Conservation (phyloP, 2,888 invertebrate genomes). For the Lycia hirtaria region DNA sequence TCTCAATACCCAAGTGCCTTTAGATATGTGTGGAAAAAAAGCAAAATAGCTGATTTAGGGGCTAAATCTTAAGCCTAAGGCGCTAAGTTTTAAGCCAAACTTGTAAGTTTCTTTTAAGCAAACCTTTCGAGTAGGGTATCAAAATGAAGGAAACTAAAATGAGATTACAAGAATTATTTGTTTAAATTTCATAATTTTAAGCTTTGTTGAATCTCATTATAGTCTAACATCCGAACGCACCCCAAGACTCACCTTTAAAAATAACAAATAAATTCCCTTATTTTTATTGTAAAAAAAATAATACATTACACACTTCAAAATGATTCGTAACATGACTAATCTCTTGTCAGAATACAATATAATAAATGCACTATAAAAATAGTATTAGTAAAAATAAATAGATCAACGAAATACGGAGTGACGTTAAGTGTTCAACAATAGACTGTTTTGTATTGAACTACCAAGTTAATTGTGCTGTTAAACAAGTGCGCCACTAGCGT, state of each 20-base stretch:
- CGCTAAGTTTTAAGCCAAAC: too few species aligned
- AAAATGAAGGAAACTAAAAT: not conserved
- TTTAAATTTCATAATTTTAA: too few species aligned
- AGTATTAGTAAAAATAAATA: constrained; percentile 78
- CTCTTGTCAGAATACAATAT: constrained; percentile 34
- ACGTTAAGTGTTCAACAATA: constrained; percentile 76
- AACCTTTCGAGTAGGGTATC: too few species aligned
- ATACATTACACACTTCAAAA: constrained; percentile 18
- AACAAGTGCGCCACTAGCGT: not conserved
- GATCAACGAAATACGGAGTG: constrained; percentile 55
- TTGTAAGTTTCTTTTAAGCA: too few species aligned
- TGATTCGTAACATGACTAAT: constrained; percentile 25
- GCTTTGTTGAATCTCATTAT: not conserved
- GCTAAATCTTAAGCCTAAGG: too few species aligned
- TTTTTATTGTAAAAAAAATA: constrained; percentile 10
- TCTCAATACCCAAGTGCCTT: too few species aligned
- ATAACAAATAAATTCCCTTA: constrained; percentile 20
- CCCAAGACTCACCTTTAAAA: constrained; percentile 20
- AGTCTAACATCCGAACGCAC: constrained; percentile 1
- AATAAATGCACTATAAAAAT: constrained; percentile 69
- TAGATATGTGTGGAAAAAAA: too few species aligned
- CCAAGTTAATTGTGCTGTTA: not conserved
- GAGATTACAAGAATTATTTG: not conserved
- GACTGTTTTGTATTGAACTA: constrained; percentile 54
- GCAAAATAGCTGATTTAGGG: too few species aligned